Conservation (phyloP, 2,797 vertebrate species). For the Acipenser transmontanus region DNA sequence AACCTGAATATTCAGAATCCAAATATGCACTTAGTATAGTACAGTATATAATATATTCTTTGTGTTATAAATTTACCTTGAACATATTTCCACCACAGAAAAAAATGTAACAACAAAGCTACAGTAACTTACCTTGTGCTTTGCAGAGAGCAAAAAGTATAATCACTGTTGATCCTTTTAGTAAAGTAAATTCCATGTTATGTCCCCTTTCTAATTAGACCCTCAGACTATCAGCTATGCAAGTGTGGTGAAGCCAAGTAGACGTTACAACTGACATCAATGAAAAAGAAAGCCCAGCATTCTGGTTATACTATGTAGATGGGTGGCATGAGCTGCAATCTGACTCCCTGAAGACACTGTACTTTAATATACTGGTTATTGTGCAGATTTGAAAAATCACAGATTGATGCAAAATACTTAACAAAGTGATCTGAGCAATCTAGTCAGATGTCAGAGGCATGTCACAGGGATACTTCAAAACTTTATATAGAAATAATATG, state of each 20-base stretch:
- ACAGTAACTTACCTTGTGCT: slow-evolving; percentile 49
- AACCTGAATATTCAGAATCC: too few relatives aligned
- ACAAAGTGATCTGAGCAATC: slow-evolving; percentile 32
- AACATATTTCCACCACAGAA: neutral
- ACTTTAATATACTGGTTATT: slow-evolving; percentile 1
- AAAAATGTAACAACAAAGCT: neutral
- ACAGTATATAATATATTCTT: neutral
- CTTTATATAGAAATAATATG: slow-evolving; percentile 54
- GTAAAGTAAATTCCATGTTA: slow-evolving; percentile 47
- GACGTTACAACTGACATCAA: neutral
- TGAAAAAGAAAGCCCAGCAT: neutral
- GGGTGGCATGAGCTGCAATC: neutral
- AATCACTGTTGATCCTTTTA: slow-evolving; percentile 48
- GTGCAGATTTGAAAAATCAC: slow-evolving; percentile 28
- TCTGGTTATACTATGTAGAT: neutral
- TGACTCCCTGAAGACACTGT: neutral
- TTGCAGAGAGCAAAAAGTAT: slow-evolving; percentile 43
- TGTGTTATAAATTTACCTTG: neutral
- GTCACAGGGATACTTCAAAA: slow-evolving; percentile 53
- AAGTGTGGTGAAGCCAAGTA: neutral
- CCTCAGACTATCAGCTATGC: neutral
- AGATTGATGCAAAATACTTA: slow-evolving; percentile 42
- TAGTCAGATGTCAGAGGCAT: slow-evolving; percentile 44
- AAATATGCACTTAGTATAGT: neutral
- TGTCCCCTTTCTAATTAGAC: neutral